A percentile compares a stretch with the other conserved stretches of the same genome.
Evolutionary conservation across 1,140 invertebrate genomes (phyloP).

Genomic region (Drosophila gunungcola): DNA sequence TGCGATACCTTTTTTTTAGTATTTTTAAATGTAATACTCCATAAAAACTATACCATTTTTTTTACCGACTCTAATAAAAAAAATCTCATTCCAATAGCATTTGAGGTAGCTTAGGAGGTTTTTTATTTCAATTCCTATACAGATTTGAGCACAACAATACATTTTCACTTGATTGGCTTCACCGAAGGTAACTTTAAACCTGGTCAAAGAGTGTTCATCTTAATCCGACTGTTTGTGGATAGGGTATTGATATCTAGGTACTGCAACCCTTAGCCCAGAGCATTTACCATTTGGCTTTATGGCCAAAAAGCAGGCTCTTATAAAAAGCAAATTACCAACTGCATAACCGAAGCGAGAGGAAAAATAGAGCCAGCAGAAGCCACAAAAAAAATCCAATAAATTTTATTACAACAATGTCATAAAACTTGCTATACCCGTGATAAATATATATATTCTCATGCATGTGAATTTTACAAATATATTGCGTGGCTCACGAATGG

Average conservation of each 20-base stretch:
- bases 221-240: slow-evolving; percentile 17
- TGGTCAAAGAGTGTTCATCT: slow-evolving; percentile 39
- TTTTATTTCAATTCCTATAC: slow-evolving; percentile 33
- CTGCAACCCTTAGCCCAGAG: slow-evolving; percentile 20
- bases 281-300: slow-evolving; percentile 73
- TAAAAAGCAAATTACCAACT: slow-evolving; percentile 67
- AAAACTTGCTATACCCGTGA: slow-evolving; percentile 46
- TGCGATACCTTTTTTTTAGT: too few relatives aligned
- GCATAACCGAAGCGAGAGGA: slow-evolving; percentile 13
- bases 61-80: too few relatives aligned
- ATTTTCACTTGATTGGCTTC: slow-evolving; percentile 42
- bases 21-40: too few relatives aligned
- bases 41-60: too few relatives aligned
- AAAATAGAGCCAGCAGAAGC: slow-evolving; percentile 46
- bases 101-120: neutral
- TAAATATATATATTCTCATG: slow-evolving; percentile 13
- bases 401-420: slow-evolving; percentile 79
- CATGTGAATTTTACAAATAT: slow-evolving; percentile 45
- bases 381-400: slow-evolving; percentile 75
- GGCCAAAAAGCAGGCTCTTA: slow-evolving; percentile 58
- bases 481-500: slow-evolving; percentile 60
- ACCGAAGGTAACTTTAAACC: slow-evolving; percentile 28
- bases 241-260: slow-evolving; percentile 7
- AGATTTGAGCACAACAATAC: slow-evolving; percentile 27
- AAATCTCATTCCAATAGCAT: too few relatives aligned